phyloP scores from a whole-genome alignment of 2,797 vertebrate genomes.

The Podarcis siculus region DNA sequence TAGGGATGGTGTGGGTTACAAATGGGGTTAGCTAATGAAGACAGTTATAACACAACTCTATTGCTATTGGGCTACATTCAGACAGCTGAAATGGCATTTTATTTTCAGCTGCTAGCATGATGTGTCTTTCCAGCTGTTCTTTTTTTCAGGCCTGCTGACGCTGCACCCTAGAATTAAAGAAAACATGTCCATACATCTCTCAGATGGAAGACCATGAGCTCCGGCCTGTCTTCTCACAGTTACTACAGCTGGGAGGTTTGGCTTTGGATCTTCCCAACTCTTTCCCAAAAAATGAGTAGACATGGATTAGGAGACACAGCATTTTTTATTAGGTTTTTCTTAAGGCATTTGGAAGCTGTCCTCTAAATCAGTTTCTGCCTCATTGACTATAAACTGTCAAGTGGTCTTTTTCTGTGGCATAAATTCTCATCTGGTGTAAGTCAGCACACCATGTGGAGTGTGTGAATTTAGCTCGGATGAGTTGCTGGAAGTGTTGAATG shows the following conservation, averaged over 20 bases:
- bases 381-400: background rate
- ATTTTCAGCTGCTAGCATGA: conserved; percentile 53
- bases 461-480: conserved; percentile 12
- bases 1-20: background rate
- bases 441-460: background rate
- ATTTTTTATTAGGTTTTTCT: background rate
- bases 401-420: background rate
- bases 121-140: conserved; percentile 55
- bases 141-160: background rate
- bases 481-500: background rate
- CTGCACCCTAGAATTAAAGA: conserved; percentile 13
- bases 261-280: conserved; percentile 9
- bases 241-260: conserved; percentile 53
- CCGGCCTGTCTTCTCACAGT: conserved; percentile 20
- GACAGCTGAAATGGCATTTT: conserved; percentile 8
- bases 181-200: background rate
- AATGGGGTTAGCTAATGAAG: conserved; percentile 37
- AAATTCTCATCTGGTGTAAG: background rate
- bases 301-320: background rate
- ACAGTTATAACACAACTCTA: conserved; percentile 19
- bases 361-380: rapidly evolving
- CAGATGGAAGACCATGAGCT: conserved; percentile 39
- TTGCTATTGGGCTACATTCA: conserved; percentile 38
- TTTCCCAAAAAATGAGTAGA: conserved; percentile 18
- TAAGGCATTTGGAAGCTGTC: background rate